Evolutionary conservation across 2,797 vertebrate genomes (phyloP).

Genomic region (Crocodylus rhombifer): DNA sequence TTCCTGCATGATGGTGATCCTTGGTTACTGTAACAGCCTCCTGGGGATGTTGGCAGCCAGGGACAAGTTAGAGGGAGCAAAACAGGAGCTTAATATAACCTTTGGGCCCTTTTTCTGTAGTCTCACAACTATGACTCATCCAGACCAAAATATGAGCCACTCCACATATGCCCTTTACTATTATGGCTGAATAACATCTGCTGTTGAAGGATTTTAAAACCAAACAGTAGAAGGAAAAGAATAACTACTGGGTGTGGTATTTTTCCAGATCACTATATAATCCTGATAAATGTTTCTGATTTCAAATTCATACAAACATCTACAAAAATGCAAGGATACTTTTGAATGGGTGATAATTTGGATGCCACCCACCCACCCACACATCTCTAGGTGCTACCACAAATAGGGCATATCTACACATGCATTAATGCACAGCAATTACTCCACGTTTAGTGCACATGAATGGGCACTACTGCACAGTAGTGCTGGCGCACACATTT

Average conservation of each 20-base stretch:
- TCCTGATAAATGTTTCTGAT: neutral
- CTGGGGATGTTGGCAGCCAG: neutral
- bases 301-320: neutral
- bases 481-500: too few species aligned
- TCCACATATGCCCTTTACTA: neutral
- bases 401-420: neutral
- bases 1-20: neutral
- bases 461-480: too few species aligned
- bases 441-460: too few species aligned
- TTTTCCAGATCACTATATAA: neutral
- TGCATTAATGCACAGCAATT: neutral
- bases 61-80: neutral
- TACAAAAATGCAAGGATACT: neutral
- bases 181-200: neutral
- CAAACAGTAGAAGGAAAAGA: neutral
- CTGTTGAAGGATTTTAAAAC: neutral
- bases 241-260: neutral
- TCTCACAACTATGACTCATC: neutral
- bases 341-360: neutral
- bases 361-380: too few species aligned
- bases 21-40: neutral
- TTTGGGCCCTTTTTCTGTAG: neutral
- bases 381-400: neutral
- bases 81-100: neutral
- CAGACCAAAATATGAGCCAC: neutral